phyloP scores from a whole-genome alignment of 2,888 invertebrate species.

The Coleophora flavipennella region DNA sequence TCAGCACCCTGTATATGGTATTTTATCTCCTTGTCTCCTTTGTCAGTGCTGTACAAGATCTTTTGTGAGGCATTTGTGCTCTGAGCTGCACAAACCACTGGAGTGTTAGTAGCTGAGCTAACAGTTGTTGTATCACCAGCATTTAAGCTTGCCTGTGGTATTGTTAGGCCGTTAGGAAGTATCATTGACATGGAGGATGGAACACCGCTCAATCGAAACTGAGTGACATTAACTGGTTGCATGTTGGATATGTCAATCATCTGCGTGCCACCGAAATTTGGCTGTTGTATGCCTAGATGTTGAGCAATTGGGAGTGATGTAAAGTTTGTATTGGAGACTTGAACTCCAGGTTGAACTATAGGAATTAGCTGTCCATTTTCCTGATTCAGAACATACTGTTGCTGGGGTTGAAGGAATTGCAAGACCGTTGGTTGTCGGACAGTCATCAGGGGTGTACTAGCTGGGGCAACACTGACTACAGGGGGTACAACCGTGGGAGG shows the following conservation, averaged over 20 bases:
- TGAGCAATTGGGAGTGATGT: slow-evolving; percentile 55
- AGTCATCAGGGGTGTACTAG: slow-evolving; percentile 57
- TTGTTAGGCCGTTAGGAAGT: slow-evolving; percentile 50
- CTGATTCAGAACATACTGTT: slow-evolving; percentile 62
- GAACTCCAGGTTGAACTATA: slow-evolving; percentile 60
- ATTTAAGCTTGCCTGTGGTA: slow-evolving; percentile 54
- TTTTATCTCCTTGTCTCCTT: slow-evolving; percentile 59
- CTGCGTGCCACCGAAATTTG: slow-evolving; percentile 53
- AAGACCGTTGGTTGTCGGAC: slow-evolving; percentile 59
- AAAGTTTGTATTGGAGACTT: slow-evolving; percentile 58
- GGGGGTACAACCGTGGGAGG: slow-evolving; percentile 47
- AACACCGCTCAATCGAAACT: slow-evolving; percentile 53
- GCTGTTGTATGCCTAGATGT: slow-evolving; percentile 46
- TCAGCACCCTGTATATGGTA: slow-evolving; percentile 62
- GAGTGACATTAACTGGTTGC: slow-evolving; percentile 64
- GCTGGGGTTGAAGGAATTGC: slow-evolving; percentile 51
- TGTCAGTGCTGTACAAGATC: slow-evolving; percentile 59
- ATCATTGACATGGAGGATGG: slow-evolving; percentile 67
- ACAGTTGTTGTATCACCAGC: slow-evolving; percentile 58
- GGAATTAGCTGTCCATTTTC: slow-evolving; percentile 65
- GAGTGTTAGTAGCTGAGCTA: slow-evolving; percentile 54
- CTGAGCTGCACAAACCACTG: slow-evolving; percentile 63
- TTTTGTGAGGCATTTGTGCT: slow-evolving; percentile 58
- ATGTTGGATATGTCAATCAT: slow-evolving; percentile 58
- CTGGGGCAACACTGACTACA: slow-evolving; percentile 53